A percentile compares a stretch with the other conserved stretches of the same genome.
Conservation (phyloP, 2,888 invertebrate species). For the Tipula helvola region DNA sequence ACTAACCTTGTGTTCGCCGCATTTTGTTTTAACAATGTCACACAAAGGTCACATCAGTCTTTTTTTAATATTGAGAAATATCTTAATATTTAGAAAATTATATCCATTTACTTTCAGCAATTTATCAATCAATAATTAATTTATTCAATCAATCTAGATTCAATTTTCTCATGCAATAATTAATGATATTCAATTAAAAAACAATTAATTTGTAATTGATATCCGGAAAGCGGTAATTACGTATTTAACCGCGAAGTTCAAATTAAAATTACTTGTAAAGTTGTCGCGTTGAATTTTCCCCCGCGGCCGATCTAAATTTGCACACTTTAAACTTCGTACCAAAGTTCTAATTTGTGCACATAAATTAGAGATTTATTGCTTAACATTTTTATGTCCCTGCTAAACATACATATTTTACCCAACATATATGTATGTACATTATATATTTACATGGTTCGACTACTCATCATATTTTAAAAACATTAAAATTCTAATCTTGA, state of each 20-base stretch:
- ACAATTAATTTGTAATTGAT: background rate
- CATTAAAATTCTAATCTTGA: background rate
- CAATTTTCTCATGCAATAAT: background rate
- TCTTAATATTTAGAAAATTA: too few species aligned
- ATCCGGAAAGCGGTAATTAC: background rate
- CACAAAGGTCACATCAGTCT: too few species aligned
- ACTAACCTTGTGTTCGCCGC: too few species aligned
- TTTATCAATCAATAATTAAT: too few species aligned
- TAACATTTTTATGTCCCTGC: background rate
- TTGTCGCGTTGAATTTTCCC: too few species aligned
- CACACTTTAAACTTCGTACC: background rate
- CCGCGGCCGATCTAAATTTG: too few species aligned
- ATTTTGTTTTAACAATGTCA: too few species aligned
- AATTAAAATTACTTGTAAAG: background rate
- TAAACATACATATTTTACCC: background rate
- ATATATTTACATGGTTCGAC: background rate
- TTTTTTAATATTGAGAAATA: too few species aligned
- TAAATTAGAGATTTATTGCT: background rate
- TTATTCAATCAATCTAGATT: background rate
- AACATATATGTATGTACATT: too few species aligned
- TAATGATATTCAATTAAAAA: background rate
- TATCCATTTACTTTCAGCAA: too few species aligned
- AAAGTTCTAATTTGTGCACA: background rate
- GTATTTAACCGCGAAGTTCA: background rate
- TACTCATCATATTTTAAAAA: background rate